A percentile compares a stretch with the other conserved stretches of the same genome.
Evolutionary conservation across 2,797 vertebrate species (phyloP).

Genomic region (Chromis chromis): DNA sequence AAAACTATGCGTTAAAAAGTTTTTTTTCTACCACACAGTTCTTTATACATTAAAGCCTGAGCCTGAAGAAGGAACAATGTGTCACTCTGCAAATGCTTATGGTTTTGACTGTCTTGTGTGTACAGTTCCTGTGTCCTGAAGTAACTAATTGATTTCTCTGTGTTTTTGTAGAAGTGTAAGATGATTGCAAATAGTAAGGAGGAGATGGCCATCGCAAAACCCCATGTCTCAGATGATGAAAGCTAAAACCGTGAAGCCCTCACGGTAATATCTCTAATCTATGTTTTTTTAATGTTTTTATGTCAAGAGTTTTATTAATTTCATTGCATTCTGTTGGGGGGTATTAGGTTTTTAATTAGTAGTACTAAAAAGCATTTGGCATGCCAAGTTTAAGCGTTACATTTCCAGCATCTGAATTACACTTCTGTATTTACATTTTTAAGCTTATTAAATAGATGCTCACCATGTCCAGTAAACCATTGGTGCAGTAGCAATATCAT

Average conservation of each 20-base stretch:
- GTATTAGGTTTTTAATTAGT: neutral
- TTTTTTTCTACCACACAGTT: neutral
- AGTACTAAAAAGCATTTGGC: constrained; percentile 4
- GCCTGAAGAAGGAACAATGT: neutral
- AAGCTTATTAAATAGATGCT: neutral
- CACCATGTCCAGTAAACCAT: no score
- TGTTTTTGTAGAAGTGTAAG: constrained; percentile 93
- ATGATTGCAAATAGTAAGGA: constrained; percentile 99
- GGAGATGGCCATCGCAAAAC: constrained; percentile 92
- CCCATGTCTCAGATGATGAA: constrained; percentile 96
- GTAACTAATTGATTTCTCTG: neutral
- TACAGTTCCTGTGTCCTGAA: neutral
- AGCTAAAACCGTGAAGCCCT: constrained; percentile 68
- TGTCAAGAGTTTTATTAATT: neutral
- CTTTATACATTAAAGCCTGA: neutral
- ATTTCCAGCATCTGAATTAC: neutral
- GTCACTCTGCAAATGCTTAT: neutral
- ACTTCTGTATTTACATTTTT: neutral
- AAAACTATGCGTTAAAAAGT: neutral
- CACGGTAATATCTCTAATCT: constrained; percentile 53
- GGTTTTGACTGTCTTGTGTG: neutral
- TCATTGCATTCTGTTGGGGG: neutral
- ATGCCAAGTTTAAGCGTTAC: neutral
- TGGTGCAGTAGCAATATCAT: no score
- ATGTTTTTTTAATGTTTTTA: neutral